Conservation (phyloP, 2,888 invertebrate species). For the Eremobia ochroleuca region DNA sequence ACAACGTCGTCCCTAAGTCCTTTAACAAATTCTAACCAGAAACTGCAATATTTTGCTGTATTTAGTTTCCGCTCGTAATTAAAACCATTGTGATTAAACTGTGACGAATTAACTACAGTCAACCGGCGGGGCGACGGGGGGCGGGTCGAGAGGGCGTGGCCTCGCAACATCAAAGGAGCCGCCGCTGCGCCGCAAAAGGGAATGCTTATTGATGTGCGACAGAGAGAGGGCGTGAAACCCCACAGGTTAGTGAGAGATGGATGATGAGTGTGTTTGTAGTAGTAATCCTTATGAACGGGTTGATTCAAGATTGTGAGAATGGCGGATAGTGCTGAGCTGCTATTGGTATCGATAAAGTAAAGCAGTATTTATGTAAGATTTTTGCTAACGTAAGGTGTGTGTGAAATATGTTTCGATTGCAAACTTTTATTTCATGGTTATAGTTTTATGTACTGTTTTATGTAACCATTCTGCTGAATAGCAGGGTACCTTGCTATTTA, state of each 20-base stretch:
- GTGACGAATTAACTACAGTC: slow-evolving; percentile 87
- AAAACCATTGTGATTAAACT: slow-evolving; percentile 89
- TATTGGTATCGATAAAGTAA: slow-evolving; percentile 69
- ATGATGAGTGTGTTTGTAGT: slow-evolving; percentile 80
- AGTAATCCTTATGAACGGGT: slow-evolving; percentile 87
- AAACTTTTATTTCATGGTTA: neutral
- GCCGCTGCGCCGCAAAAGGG: slow-evolving; percentile 83
- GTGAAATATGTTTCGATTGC: neutral
- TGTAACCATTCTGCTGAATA: too few relatives aligned
- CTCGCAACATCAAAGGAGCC: slow-evolving; percentile 85
- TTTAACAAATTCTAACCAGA: slow-evolving; percentile 52
- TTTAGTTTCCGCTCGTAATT: slow-evolving; percentile 84
- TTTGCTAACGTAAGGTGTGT: neutral
- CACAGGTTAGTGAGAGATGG: slow-evolving; percentile 72
- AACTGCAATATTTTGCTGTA: slow-evolving; percentile 75
- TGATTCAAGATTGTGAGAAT: slow-evolving; percentile 87
- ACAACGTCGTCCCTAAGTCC: slow-evolving; percentile 58
- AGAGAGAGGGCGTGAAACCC: slow-evolving; percentile 61
- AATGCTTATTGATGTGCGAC: slow-evolving; percentile 81
- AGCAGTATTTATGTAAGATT: slow-evolving; percentile 12
- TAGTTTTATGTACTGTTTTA: slow-evolving; percentile 8
- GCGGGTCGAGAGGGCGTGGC: slow-evolving; percentile 83
- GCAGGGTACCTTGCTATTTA: neutral
- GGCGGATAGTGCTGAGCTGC: slow-evolving; percentile 80
- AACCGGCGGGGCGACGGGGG: slow-evolving; percentile 76